Evolutionary conservation across 53 echinoderm and acorn worm genomes (phyloP).

Genomic region (Apostichopus leukothele): DNA sequence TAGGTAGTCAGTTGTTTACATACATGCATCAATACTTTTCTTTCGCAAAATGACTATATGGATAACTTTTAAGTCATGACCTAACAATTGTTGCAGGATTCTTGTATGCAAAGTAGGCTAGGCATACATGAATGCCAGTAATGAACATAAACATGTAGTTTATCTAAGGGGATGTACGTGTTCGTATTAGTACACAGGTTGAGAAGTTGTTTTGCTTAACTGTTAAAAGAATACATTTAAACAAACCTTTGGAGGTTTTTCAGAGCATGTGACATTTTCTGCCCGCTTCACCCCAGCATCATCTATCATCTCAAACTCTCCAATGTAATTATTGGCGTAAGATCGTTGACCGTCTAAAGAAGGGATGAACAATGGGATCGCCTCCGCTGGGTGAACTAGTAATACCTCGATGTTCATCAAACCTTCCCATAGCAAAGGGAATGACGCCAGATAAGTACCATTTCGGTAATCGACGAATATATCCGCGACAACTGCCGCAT

Average conservation of each 20-base stretch:
- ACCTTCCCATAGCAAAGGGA: not conserved
- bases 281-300: no score
- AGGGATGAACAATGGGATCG: not conserved
- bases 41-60: no score
- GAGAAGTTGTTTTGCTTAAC: no score
- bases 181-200: no score
- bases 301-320: not conserved
- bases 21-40: no score
- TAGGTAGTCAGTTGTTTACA: no score
- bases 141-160: no score
- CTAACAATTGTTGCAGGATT: no score
- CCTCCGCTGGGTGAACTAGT: not conserved
- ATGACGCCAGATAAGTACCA: not conserved
- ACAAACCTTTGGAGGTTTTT: not conserved
- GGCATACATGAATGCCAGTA: no score
- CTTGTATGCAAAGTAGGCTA: no score
- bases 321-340: not conserved
- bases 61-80: no score
- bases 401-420: not conserved
- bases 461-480: not conserved
- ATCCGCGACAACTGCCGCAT: not conserved
- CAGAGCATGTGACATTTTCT: not conserved
- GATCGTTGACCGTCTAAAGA: not conserved
- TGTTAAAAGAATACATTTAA: not conserved
- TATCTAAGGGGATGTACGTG: no score